These are phyloP conservation scores for Panopea generosa DNA, from an alignment of 2,888 invertebrate species.

Conservation along the genomic window DNA sequence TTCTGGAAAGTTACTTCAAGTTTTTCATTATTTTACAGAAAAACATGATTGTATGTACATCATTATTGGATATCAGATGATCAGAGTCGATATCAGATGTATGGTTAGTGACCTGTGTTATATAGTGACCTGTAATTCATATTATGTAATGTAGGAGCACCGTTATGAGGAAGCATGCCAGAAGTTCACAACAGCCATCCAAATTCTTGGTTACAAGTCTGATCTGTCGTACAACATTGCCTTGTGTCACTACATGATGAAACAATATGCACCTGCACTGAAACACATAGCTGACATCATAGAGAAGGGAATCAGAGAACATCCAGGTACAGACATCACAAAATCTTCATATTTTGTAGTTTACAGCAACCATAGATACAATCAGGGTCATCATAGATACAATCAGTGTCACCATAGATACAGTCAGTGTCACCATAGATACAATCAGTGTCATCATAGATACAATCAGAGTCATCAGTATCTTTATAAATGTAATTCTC, in stretches of 20 bases:
- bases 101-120: too few species aligned
- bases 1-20: too few species aligned
- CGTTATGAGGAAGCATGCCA: conserved; percentile 95
- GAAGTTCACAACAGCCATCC: conserved; percentile 94
- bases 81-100: too few species aligned
- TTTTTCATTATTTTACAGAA: too few species aligned
- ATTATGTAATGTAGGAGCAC: conserved; percentile 88
- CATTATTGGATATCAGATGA: too few species aligned
- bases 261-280: conserved; percentile 95
- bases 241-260: conserved; percentile 96
- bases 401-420: too few species aligned
- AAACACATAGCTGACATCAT: conserved; percentile 98
- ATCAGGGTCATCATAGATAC: too few species aligned
- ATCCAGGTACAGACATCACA: conserved; percentile 92
- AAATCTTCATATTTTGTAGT: neutral
- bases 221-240: conserved; percentile 98
- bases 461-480: neutral
- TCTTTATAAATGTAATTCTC: too few species aligned
- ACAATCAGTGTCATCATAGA: neutral
- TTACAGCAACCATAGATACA: too few species aligned
- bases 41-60: too few species aligned
- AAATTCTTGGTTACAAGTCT: conserved; percentile 86
- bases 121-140: too few species aligned
- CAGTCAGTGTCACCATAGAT: too few species aligned
- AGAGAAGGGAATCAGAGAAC: conserved; percentile 97